Percentiles rank a stretch among this genome's conserved stretches.
These are phyloP conservation scores for Drosophila pegasa DNA, from an alignment of 2,888 invertebrate species.

Conservation along the genomic window DNA sequence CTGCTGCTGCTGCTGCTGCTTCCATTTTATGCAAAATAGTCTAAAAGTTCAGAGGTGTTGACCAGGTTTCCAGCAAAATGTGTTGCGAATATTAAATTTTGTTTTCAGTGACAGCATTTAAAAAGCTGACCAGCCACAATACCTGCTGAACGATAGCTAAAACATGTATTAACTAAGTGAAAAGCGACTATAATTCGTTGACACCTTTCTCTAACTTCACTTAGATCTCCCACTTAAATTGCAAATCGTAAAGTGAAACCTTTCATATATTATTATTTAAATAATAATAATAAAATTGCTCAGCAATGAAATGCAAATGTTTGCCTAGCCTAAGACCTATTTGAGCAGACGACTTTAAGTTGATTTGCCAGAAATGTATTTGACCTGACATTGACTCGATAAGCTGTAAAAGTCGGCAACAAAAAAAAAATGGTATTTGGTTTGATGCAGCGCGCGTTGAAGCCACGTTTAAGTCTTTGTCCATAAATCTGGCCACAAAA, in stretches of 20 bases:
- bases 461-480: conserved; percentile 35
- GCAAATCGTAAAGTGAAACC: no score
- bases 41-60: conserved; percentile 74
- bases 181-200: no score
- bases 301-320: neutral
- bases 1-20: conserved; percentile 25
- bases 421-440: conserved; percentile 1
- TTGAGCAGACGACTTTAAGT: neutral
- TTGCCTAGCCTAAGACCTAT: neutral
- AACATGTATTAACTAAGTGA: no score
- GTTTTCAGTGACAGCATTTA: conserved; percentile 71
- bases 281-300: neutral
- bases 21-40: conserved; percentile 66
- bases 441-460: conserved; percentile 21
- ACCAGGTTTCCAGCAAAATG: conserved; percentile 57
- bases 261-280: neutral
- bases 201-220: no score
- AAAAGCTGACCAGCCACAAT: conserved; percentile 44
- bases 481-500: conserved; percentile 57
- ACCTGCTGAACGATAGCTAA: neutral
- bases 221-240: neutral
- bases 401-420: conserved; percentile 8
- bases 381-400: neutral
- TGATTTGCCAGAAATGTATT: neutral
- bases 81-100: conserved; percentile 75